Percentiles rank a stretch among this genome's conserved stretches.
Conservation (phyloP, 35 echinoderm and acorn worm genomes). For the Apostichopus parvimensis region DNA sequence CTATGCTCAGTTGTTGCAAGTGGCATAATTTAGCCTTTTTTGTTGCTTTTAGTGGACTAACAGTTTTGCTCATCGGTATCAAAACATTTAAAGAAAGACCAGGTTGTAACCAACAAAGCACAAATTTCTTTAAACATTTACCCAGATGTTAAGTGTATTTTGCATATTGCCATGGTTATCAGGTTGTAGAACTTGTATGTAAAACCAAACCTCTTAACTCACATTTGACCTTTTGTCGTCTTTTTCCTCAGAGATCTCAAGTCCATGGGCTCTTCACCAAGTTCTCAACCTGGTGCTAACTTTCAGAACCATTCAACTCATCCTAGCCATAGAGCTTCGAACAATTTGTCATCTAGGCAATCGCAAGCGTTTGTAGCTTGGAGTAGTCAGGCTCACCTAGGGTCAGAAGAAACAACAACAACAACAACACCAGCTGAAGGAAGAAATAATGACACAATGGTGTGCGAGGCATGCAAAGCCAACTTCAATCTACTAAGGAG, state of each 20-base stretch:
- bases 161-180: too few relatives aligned
- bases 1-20: too few relatives aligned
- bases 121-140: too few relatives aligned
- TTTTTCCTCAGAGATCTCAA: neutral
- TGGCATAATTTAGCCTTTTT: too few relatives aligned
- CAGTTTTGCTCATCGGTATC: too few relatives aligned
- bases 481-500: slow-evolving; percentile 47
- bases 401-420: neutral
- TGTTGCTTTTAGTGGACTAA: too few relatives aligned
- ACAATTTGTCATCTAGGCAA: neutral
- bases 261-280: slow-evolving; percentile 58
- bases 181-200: too few relatives aligned
- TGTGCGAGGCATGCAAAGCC: slow-evolving; percentile 56
- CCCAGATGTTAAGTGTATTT: too few relatives aligned
- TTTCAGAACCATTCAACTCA: slow-evolving; percentile 15
- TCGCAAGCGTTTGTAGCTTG: slow-evolving; percentile 25
- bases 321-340: neutral
- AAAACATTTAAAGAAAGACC: too few relatives aligned
- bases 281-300: slow-evolving; percentile 26
- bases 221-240: too few relatives aligned
- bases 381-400: neutral
- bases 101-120: too few relatives aligned
- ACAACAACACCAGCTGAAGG: neutral
- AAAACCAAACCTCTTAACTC: too few relatives aligned
- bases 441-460: slow-evolving; percentile 55